Evolutionary conservation across 2,113 vertebrate genomes (phyloP), one percentile per base, ranked within the genome.

Genomic region (Struthio camelus): DNA sequence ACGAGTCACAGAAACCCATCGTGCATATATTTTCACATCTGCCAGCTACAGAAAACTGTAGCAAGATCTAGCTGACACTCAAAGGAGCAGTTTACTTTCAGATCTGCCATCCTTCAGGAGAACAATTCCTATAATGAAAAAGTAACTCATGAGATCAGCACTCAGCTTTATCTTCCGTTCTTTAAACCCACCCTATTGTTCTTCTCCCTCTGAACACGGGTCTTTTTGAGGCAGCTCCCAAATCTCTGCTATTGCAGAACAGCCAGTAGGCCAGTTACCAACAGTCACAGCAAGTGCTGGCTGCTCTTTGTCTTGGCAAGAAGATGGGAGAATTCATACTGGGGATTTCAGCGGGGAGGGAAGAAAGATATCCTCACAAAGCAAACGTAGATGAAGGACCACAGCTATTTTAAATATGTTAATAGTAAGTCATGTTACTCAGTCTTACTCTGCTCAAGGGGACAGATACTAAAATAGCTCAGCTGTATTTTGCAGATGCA

Each of bases 401-500:
- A 91, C 91, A 77, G 92, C 87, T 96, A 90, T 89, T 97, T 95
- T 95, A 95, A 96, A 92, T 91, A 97, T 71, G 92, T 93, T 96
- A 94, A 92, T 69, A 62, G 90, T 58, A 76, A 94, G 92, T 90
- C 94, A 90, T 73, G 84, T 89, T 91, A 27, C 95, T 94, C 92
- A 85, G 95, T 80, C 91, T 77, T 80, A 36, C 50, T 44, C 92
- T 79, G 90, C 96, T 96, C 90, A 92, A 59, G 95, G 92, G 89
- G 86, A 96, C 90, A 95, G 83, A 80, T 13, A 89, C 58, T 73
- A 87, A 96, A 94, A 96, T 87, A 96, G 94, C 66, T 85, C 89
- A 32, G 92, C 90, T 95, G 78, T 77, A 93, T 89, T 91, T 95
- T 97, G 94, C 96, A 97, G 97, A 95, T 89, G 97, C 97, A 98